Conservation (phyloP, 2,797 vertebrate species). For the Hybognathus amarus region DNA sequence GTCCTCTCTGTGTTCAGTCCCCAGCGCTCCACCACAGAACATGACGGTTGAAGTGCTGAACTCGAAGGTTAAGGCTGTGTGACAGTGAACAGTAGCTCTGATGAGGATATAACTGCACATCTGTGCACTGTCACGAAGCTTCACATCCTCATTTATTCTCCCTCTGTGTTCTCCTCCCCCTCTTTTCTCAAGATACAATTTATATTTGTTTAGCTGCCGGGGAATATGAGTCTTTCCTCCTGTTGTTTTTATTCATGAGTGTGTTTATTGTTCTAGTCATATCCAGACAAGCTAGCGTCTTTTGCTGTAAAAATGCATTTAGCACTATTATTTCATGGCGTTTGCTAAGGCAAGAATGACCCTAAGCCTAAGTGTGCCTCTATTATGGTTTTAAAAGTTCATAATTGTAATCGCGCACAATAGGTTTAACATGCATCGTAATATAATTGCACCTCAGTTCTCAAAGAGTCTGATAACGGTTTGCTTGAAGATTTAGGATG, state of each 20-base stretch:
- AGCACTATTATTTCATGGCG: not conserved
- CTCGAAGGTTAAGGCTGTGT: conserved; percentile 88
- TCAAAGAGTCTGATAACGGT: not conserved
- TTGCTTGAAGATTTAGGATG: not conserved
- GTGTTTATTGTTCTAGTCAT: conserved; percentile 35
- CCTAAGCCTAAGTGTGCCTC: not conserved
- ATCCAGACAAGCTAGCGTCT: not conserved
- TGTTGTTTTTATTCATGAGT: conserved; percentile 42
- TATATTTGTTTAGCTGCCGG: conserved; percentile 52
- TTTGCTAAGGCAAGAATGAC: not conserved
- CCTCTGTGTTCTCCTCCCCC: conserved; percentile 47
- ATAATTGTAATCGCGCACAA: not conserved
- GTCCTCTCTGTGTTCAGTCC: conserved; percentile 76
- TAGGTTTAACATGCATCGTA: not conserved
- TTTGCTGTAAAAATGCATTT: conserved; percentile 24
- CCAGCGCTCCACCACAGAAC: conserved; percentile 94
- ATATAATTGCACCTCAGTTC: not conserved
- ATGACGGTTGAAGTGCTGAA: conserved; percentile 94
- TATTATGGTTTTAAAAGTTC: not conserved
- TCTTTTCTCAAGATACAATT: conserved; percentile 36
- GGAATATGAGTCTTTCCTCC: conserved; percentile 36
- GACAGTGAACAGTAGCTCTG: not conserved
- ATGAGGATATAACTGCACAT: conserved; percentile 63
- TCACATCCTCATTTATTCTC: conserved; percentile 66
- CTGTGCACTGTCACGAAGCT: conserved; percentile 69